Evolutionary conservation across 2,113 vertebrate genomes (phyloP).

Genomic region (Macrotus californicus): DNA sequence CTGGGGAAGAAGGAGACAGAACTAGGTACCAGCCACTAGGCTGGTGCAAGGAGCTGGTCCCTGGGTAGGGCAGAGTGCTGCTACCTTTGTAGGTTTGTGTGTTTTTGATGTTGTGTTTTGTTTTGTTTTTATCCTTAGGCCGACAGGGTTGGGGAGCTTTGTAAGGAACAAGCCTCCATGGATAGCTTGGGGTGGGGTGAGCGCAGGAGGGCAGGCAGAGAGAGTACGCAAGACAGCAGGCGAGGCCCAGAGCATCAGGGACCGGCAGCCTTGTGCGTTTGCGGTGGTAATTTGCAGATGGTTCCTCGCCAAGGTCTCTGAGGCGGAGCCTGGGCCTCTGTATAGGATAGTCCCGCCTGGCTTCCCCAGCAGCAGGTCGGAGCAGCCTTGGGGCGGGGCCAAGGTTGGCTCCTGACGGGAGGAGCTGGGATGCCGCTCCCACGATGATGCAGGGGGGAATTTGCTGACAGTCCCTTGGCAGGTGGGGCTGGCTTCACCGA

Average conservation of each 20-base stretch:
- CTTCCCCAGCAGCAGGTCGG: background rate
- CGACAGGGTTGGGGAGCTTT: background rate
- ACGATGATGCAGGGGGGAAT: conserved; percentile 69
- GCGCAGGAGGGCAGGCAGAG: background rate
- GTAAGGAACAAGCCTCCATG: background rate
- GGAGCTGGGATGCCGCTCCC: conserved; percentile 42
- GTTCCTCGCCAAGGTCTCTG: conserved; percentile 41
- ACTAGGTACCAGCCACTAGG: background rate
- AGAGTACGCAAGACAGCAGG: background rate
- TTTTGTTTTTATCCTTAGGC: background rate
- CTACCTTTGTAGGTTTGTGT: background rate
- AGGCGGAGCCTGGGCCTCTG: conserved; percentile 14
- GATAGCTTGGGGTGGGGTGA: background rate
- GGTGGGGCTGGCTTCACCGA: conserved; percentile 74
- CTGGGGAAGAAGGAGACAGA: background rate
- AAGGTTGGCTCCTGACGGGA: conserved; percentile 15
- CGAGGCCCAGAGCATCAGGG: background rate
- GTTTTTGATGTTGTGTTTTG: background rate
- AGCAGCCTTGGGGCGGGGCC: conserved; percentile 52
- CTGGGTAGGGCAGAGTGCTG: background rate
- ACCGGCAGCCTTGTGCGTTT: background rate
- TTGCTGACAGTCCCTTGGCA: conserved; percentile 82
- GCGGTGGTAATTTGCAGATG: conserved; percentile 42
- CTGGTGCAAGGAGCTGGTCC: background rate
- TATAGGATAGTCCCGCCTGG: background rate